These are phyloP conservation scores for Scaptomyza pallida DNA, from an alignment of 1,140 invertebrate species.

Conservation along the genomic window DNA sequence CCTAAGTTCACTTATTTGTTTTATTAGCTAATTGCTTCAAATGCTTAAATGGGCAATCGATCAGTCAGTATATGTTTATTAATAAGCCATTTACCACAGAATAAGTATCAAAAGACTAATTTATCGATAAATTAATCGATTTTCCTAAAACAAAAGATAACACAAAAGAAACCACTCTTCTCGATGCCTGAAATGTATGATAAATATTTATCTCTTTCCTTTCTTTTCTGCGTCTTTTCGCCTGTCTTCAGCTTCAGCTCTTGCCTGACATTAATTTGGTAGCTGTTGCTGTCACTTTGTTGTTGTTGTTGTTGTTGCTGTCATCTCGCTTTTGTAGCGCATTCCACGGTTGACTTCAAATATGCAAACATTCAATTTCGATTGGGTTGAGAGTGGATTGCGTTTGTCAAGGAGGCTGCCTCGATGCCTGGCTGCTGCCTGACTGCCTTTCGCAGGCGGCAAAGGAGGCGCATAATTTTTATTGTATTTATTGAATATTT, in stretches of 20 bases:
- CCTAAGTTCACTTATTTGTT: no score
- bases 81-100: no score
- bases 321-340: conserved; percentile 51
- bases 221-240: neutral
- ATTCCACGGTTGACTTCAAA: conserved; percentile 69
- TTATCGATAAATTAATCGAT: no score
- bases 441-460: neutral
- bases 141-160: no score
- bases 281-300: conserved; percentile 27
- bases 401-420: neutral
- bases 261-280: conserved; percentile 12
- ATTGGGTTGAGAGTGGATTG: conserved; percentile 29
- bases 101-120: no score
- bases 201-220: conserved; percentile 11
- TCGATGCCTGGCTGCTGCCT: no score
- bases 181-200: neutral
- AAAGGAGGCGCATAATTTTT: conserved; percentile 53
- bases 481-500: conserved; percentile 81
- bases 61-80: no score
- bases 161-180: no score
- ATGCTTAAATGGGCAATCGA: no score
- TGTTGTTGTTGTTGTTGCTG: neutral
- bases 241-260: conserved; percentile 10
- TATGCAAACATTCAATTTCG: conserved; percentile 76
- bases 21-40: no score